Evolutionary conservation across 2,797 vertebrate species (phyloP).

Genomic region (Smutsia temminckii): DNA sequence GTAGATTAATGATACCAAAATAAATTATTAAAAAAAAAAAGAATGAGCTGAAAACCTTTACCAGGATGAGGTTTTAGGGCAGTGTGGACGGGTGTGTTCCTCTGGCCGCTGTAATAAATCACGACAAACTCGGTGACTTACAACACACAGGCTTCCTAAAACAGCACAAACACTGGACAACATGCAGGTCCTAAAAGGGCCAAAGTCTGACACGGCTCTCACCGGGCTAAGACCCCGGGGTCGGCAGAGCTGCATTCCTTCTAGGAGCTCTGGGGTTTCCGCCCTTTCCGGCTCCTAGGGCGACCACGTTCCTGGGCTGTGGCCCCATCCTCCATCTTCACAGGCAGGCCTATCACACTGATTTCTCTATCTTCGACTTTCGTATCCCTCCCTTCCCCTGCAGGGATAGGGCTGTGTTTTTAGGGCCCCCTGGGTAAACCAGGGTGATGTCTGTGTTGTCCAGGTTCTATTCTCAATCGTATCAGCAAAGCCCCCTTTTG

Average conservation of each 20-base stretch:
- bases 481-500: background rate
- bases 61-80: background rate
- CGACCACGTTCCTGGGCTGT: background rate
- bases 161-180: background rate
- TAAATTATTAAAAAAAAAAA: background rate
- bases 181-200: background rate
- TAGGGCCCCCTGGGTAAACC: background rate
- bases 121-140: background rate
- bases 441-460: background rate
- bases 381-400: background rate
- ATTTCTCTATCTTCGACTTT: background rate
- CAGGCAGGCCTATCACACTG: background rate
- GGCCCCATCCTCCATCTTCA: background rate
- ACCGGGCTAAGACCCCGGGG: background rate
- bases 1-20: too few relatives aligned
- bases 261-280: background rate
- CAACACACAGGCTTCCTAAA: background rate
- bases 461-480: background rate
- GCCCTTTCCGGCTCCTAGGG: background rate
- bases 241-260: background rate
- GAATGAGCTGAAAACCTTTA: background rate
- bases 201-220: background rate
- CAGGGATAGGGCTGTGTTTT: background rate
- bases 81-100: background rate
- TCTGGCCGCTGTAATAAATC: background rate